phyloP scores from a whole-genome alignment of 2,888 invertebrate species.

The Atherix ibis region DNA sequence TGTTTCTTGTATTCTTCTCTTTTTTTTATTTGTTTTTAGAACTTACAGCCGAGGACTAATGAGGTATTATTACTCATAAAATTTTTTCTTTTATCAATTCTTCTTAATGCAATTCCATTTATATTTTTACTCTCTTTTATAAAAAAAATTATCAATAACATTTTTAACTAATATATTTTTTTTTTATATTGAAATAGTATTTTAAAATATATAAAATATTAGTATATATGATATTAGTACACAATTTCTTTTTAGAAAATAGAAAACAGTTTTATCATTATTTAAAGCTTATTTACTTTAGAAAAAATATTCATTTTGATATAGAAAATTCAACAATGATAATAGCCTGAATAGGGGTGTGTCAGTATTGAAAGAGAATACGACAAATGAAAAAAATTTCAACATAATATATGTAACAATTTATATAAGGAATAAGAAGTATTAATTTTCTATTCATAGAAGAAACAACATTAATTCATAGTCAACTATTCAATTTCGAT shows the following conservation, averaged over 20 bases:
- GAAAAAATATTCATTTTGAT: too few species aligned
- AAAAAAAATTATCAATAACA: background rate
- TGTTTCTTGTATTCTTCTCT: constrained; percentile 7
- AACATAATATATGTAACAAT: too few species aligned
- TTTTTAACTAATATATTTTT: background rate
- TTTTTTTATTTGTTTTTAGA: constrained; percentile 21
- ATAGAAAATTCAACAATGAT: too few species aligned
- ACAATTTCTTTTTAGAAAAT: background rate
- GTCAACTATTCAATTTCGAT: too few species aligned
- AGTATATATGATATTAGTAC: background rate
- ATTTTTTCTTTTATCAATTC: constrained; percentile 10
- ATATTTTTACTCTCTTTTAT: constrained; percentile 1
- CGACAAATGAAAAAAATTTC: too few species aligned
- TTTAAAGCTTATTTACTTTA: too few species aligned
- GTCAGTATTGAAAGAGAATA: too few species aligned
- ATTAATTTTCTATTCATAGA: too few species aligned
- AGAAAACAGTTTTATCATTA: too few species aligned
- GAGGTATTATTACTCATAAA: constrained; percentile 22
- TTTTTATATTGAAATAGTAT: background rate
- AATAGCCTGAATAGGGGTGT: too few species aligned
- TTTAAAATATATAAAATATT: background rate
- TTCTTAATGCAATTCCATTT: background rate
- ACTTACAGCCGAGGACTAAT: constrained; percentile 34
- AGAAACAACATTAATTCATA: too few species aligned
- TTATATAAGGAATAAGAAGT: too few species aligned